These are phyloP conservation scores for Perithous albicinctus DNA, from an alignment of 2,888 invertebrate genomes.

Conservation along the genomic window DNA sequence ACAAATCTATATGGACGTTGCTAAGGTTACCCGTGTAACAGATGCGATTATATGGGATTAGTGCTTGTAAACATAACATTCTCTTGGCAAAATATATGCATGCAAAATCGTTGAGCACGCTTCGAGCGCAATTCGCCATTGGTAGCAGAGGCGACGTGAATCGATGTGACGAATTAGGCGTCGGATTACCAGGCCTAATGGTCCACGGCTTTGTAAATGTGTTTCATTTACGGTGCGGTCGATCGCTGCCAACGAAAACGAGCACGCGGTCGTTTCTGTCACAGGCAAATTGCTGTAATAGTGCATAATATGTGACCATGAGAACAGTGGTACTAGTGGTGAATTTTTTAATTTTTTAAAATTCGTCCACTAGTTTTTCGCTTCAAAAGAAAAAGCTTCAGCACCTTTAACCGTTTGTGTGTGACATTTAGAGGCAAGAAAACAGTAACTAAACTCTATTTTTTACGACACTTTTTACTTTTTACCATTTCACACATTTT, in stretches of 20 bases:
- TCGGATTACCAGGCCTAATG: conserved; percentile 39
- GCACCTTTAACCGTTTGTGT: too few species aligned
- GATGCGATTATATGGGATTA: background rate
- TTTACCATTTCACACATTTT: too few species aligned
- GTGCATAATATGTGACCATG: background rate
- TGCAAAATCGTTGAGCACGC: conserved; percentile 12
- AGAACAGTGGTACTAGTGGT: background rate
- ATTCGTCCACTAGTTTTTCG: too few species aligned
- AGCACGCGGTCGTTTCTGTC: conserved; percentile 19
- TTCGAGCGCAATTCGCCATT: background rate
- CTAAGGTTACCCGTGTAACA: background rate
- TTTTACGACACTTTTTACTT: too few species aligned
- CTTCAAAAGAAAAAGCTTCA: too few species aligned
- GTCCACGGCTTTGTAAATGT: conserved; percentile 51
- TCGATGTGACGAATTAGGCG: conserved; percentile 61
- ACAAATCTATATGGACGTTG: conserved; percentile 16
- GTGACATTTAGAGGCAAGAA: too few species aligned
- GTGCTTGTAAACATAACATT: conserved; percentile 1
- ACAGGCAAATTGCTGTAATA: conserved; percentile 19
- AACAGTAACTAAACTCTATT: too few species aligned
- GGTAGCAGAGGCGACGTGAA: conserved; percentile 26
- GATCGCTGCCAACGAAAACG: conserved; percentile 57
- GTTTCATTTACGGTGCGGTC: conserved; percentile 59
- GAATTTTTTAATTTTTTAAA: too few species aligned
- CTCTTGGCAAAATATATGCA: background rate